Percentiles rank a stretch among this genome's conserved stretches.
Evolutionary conservation across 1,140 invertebrate species (phyloP).

Genomic region (Halesus radiatus): DNA sequence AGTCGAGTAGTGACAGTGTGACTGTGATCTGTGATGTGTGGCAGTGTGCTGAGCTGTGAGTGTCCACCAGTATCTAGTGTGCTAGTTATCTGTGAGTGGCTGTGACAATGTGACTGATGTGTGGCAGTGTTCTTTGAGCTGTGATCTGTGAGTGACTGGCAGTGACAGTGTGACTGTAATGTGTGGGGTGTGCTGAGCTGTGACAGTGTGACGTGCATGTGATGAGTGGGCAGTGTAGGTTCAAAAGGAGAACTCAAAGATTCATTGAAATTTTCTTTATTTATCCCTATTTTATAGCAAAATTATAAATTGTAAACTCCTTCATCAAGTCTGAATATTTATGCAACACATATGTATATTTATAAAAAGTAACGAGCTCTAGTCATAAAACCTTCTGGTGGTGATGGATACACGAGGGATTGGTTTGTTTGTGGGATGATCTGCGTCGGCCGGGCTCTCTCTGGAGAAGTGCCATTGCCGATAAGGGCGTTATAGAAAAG

Average conservation of each 20-base stretch:
- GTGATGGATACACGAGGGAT: not conserved
- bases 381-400: constrained; percentile 1
- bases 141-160: no score
- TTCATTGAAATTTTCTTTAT: constrained; percentile 32
- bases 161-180: no score
- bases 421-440: no score
- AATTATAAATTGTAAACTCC: constrained; percentile 28
- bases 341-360: constrained; percentile 36
- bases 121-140: no score
- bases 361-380: constrained; percentile 24
- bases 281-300: constrained; percentile 31
- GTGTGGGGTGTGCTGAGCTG: no score
- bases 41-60: not conserved
- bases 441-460: no score
- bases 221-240: not conserved
- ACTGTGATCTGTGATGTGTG: not conserved
- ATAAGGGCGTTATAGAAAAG: no score
- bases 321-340: not conserved
- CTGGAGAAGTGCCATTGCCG: no score
- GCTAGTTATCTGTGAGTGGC: no score
- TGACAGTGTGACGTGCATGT: no score
- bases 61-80: no score
- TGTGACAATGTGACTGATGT: no score
- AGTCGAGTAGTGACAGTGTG: not conserved
- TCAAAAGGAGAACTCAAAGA: constrained; percentile 24